phyloP scores from a whole-genome alignment of 2,797 vertebrate genomes.

The Ctenopoma multispine region DNA sequence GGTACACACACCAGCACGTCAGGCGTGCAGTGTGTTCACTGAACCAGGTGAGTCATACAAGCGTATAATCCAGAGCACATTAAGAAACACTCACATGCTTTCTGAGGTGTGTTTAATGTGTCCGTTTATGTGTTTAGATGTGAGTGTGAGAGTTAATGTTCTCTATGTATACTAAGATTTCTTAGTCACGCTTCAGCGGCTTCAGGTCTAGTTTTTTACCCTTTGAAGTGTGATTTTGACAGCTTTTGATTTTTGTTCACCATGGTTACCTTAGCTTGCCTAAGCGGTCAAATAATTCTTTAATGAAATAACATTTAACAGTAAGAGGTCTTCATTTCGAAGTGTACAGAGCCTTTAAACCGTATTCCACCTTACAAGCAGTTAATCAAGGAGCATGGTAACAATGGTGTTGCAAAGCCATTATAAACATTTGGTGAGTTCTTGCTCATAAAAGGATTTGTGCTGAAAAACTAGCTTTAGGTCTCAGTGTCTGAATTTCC shows the following conservation, averaged over 20 bases:
- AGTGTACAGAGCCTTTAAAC: no score
- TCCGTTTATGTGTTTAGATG: slow-evolving; percentile 43
- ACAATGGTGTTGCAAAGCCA: background rate
- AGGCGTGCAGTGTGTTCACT: slow-evolving; percentile 62
- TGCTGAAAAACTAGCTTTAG: no score
- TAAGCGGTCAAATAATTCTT: slow-evolving; percentile 2
- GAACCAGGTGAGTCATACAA: slow-evolving; percentile 69
- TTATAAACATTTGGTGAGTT: background rate
- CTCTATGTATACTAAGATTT: slow-evolving; percentile 27
- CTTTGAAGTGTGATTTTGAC: slow-evolving; percentile 18
- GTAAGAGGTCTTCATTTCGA: no score
- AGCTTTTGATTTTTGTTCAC: slow-evolving; percentile 6
- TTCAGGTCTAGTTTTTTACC: slow-evolving; percentile 31
- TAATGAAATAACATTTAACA: background rate
- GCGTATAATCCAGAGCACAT: slow-evolving; percentile 67
- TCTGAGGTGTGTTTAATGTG: slow-evolving; percentile 44
- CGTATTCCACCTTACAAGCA: no score
- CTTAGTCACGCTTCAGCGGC: slow-evolving; percentile 36
- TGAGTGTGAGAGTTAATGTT: slow-evolving; percentile 42
- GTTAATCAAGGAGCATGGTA: no score
- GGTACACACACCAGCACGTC: slow-evolving; percentile 40
- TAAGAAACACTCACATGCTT: slow-evolving; percentile 53
- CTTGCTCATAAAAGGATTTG: no score
- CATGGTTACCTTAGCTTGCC: background rate
- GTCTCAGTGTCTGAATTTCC: background rate